Conservation (phyloP, 2,113 vertebrate genomes). For the Nothobranchius furzeri region DNA sequence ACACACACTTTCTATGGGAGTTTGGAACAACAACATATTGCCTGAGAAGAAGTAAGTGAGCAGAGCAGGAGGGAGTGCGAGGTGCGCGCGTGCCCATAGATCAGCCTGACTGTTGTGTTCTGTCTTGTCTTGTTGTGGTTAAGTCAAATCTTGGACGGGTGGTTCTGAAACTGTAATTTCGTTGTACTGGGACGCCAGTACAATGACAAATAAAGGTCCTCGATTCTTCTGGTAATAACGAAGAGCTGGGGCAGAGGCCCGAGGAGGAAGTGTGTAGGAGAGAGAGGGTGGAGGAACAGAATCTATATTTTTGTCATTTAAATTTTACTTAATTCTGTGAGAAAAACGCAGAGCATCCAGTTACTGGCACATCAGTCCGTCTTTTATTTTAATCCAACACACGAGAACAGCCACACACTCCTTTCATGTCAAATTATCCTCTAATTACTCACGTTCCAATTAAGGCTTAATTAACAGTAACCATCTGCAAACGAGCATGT, state of each 20-base stretch:
- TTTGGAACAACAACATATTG: conserved; percentile 9
- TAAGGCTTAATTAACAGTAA: conserved; percentile 74
- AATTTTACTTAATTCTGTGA: conserved; percentile 53
- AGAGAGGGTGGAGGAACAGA: conserved; percentile 31
- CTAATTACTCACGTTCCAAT: conserved; percentile 79
- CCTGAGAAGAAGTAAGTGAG: conserved; percentile 19
- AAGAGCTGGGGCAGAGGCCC: conserved; percentile 9
- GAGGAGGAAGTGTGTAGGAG: conserved; percentile 23
- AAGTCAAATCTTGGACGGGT: too few species aligned
- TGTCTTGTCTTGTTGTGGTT: too few species aligned
- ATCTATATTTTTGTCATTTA: conserved; percentile 56
- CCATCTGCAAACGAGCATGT: conserved; percentile 68
- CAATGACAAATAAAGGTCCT: too few species aligned
- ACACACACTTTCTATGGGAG: too few species aligned
- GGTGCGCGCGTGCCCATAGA: too few species aligned
- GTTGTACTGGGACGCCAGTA: too few species aligned
- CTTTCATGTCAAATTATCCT: conserved; percentile 70
- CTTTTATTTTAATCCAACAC: conserved; percentile 33
- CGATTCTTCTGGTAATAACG: conserved; percentile 16
- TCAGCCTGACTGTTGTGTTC: too few species aligned
- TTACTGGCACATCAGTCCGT: conserved; percentile 30
- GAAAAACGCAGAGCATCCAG: conserved; percentile 54
- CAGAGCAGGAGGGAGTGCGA: background rate
- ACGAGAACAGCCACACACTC: conserved; percentile 42
- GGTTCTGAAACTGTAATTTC: too few species aligned